These are phyloP conservation scores for Ochlodes sylvanus DNA, from an alignment of 2,888 invertebrate species.

Conservation along the genomic window DNA sequence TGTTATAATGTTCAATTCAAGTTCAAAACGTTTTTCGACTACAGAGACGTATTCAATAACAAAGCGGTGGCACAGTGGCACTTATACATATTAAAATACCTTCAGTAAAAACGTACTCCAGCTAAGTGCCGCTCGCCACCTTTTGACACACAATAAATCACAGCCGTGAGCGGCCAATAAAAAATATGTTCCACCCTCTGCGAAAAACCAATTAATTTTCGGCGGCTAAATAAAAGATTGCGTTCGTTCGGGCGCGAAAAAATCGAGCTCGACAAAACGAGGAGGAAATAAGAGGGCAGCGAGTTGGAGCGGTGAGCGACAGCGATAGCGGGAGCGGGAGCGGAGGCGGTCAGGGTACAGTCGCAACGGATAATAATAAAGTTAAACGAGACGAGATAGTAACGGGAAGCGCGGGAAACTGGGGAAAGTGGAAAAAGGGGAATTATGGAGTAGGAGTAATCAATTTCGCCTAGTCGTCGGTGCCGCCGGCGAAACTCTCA, in stretches of 20 bases:
- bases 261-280: slow-evolving; percentile 47
- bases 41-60: slow-evolving; percentile 3
- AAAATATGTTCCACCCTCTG: slow-evolving; percentile 84
- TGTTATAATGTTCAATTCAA: not conserved
- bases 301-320: slow-evolving; percentile 41
- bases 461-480: slow-evolving; percentile 82
- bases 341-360: slow-evolving; percentile 39
- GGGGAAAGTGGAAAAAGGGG: slow-evolving; percentile 80
- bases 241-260: slow-evolving; percentile 77
- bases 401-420: slow-evolving; percentile 71
- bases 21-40: not conserved
- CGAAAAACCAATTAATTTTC: slow-evolving; percentile 85
- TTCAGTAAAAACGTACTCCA: slow-evolving; percentile 72
- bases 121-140: slow-evolving; percentile 84
- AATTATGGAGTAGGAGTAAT: slow-evolving; percentile 84
- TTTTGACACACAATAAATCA: slow-evolving; percentile 85
- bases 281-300: slow-evolving; percentile 41
- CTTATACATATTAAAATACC: slow-evolving; percentile 56
- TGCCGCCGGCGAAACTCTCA: slow-evolving; percentile 77
- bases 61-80: slow-evolving; percentile 11
- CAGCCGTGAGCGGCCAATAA: slow-evolving; percentile 82
- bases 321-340: slow-evolving; percentile 46
- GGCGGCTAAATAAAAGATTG: slow-evolving; percentile 80
- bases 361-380: slow-evolving; percentile 73
- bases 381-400: slow-evolving; percentile 78